These are phyloP conservation scores for Leptobrachium leishanense DNA, from an alignment of 2,113 vertebrate genomes.

Conservation along the genomic window DNA sequence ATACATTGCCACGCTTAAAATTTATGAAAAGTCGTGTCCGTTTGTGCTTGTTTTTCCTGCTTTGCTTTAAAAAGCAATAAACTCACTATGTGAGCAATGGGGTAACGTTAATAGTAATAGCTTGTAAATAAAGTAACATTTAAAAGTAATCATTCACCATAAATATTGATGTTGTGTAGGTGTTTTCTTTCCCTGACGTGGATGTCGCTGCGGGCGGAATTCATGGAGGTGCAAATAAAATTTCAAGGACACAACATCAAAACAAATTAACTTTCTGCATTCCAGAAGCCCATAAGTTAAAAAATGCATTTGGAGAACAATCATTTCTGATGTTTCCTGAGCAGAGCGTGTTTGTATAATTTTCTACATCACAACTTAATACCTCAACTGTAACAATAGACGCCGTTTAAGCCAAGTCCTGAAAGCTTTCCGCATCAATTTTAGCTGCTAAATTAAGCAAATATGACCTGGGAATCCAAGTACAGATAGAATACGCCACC, in stretches of 20 bases:
- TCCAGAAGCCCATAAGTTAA: neutral
- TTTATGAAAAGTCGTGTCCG: too few relatives aligned
- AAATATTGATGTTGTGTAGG: neutral
- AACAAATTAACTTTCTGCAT: conserved; percentile 31
- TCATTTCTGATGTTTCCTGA: conserved; percentile 42
- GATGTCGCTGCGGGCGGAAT: neutral
- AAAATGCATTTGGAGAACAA: conserved; percentile 31
- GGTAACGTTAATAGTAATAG: too few relatives aligned
- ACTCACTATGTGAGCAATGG: too few relatives aligned
- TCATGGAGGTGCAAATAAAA: conserved; percentile 3
- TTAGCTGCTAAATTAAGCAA: conserved; percentile 49
- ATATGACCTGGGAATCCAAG: conserved; percentile 49
- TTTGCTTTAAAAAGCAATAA: too few relatives aligned
- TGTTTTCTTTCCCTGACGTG: neutral
- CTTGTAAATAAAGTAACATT: neutral
- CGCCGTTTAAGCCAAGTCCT: conserved; percentile 40
- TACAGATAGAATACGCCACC: conserved; percentile 46
- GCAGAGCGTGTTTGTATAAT: conserved; percentile 45
- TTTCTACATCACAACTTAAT: conserved; percentile 46
- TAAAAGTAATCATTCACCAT: neutral
- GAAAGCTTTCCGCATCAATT: conserved; percentile 46
- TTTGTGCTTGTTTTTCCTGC: too few relatives aligned
- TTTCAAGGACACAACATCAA: conserved; percentile 39
- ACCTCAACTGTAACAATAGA: conserved; percentile 49
- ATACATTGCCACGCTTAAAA: too few relatives aligned